Conservation (phyloP, 2,113 vertebrate species). For the Phaethon lepturus region DNA sequence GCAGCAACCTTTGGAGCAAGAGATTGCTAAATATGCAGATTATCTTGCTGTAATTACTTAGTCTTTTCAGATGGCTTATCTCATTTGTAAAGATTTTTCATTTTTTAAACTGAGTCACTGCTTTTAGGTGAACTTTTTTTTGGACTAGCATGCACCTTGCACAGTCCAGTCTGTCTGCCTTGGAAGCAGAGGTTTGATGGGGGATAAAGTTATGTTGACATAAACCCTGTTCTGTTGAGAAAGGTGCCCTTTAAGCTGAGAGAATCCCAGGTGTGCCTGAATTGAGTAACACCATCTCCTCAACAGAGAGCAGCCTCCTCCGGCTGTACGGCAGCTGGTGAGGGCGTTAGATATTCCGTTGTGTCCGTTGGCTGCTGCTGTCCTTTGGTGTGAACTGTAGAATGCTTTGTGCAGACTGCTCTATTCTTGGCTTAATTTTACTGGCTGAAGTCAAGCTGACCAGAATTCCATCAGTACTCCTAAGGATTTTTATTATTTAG, state of each 20-base stretch:
- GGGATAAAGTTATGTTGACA: rapidly evolving
- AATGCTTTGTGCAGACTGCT: too few relatives aligned
- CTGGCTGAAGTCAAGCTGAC: neutral
- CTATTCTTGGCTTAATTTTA: neutral
- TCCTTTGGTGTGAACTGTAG: neutral
- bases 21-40: neutral
- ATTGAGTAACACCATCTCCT: rapidly evolving
- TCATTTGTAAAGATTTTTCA: neutral
- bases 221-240: neutral
- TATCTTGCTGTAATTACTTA: neutral
- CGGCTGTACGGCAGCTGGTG: neutral
- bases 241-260: neutral
- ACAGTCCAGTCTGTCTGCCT: neutral
- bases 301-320: neutral
- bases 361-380: neutral
- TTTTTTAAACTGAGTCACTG: neutral
- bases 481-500: neutral
- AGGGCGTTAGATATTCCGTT: neutral
- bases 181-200: neutral
- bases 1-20: neutral
- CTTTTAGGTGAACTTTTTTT: neutral
- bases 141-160: too few relatives aligned
- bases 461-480: neutral
- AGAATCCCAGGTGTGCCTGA: neutral
- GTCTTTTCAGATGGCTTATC: neutral